Evolutionary conservation across 2,113 vertebrate species (phyloP), one percentile per base, ranked within the genome.

Genomic region (Donacobius atricapilla): DNA sequence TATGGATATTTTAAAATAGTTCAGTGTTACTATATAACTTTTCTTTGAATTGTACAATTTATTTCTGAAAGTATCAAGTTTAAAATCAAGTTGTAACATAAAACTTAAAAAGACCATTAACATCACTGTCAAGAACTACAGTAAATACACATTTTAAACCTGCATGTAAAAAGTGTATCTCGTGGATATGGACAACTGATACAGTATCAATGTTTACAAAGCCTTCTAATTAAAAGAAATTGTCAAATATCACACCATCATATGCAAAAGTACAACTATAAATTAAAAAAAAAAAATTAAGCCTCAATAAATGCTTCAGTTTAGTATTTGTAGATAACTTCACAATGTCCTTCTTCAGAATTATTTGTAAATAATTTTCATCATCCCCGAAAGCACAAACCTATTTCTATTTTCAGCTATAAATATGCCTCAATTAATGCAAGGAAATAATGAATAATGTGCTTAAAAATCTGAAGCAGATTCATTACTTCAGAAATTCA

Each of bases 21-120:
- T 85, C 31, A 21, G 3, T 72, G 45, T 35, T 57, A 53, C 15
- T n/a, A 0, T n/a, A 0, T 17, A 83, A 30, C 23, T 40, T 53
- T 20, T 77, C 78, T 12, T 45, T 5, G 2, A 82, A 51, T 18
- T 3, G 40, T 7, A 64, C 2, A 21, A 79, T 65, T 87, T 40
- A 77, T 39, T 80, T 65, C 71, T 65, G 27, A 28, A 69, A 65
- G 17, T 21, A 23, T 14, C 4, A 81, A 35, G 9, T 81, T 84
- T 84, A 78, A 70, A 77, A 70, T 17, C 35, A 66, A 91, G 24
- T n/a, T 9, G 3, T 14, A 64, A n/a, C 53, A 51, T 44, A 48
- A 91, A 79, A 19, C 15, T 48, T 53, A 68, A 25, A 76, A 83
- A 80, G 18, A 45, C 27, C 33, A 61, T 1, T 21, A 73, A 48